Conservation (phyloP, 2,797 vertebrate genomes). For the Toxotes lorentzi region DNA sequence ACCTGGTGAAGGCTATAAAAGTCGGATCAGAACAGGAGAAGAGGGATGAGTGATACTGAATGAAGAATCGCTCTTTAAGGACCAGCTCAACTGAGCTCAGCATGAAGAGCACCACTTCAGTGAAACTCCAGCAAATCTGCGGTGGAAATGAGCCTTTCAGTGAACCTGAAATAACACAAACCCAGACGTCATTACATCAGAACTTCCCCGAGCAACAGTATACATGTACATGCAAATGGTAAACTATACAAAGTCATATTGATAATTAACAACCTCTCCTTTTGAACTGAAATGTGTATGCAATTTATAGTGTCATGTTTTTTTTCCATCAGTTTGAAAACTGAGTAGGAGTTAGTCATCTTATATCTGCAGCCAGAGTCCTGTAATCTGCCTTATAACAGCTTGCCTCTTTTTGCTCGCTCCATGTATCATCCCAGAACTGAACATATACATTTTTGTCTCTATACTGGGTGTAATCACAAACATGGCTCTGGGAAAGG, state of each 20-base stretch:
- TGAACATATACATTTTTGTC: neutral
- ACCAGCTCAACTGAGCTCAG: conserved; percentile 26
- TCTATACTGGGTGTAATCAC: too few relatives aligned
- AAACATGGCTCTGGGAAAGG: neutral
- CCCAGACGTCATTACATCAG: conserved; percentile 12
- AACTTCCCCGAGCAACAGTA: neutral
- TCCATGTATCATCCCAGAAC: neutral
- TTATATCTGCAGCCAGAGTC: neutral
- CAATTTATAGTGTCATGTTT: neutral
- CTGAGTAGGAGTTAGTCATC: neutral
- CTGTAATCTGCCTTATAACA: neutral
- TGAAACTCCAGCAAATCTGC: conserved; percentile 9
- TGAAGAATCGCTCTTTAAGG: conserved; percentile 8
- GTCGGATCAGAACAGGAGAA: neutral
- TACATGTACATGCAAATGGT: conserved; percentile 9
- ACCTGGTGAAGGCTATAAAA: neutral
- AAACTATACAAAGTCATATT: conserved; percentile 21
- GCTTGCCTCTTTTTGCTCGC: neutral
- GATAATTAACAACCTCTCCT: conserved; percentile 33
- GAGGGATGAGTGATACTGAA: neutral
- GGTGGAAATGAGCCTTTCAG: conserved; percentile 31
- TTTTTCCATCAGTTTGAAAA: neutral
- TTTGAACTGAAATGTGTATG: conserved; percentile 1
- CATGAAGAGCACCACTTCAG: conserved; percentile 10
- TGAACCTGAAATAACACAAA: conserved; percentile 26